Percentiles rank a stretch among this genome's conserved stretches.
phyloP scores from a whole-genome alignment of 1,140 invertebrate species.

The Melanaphis sacchari region DNA sequence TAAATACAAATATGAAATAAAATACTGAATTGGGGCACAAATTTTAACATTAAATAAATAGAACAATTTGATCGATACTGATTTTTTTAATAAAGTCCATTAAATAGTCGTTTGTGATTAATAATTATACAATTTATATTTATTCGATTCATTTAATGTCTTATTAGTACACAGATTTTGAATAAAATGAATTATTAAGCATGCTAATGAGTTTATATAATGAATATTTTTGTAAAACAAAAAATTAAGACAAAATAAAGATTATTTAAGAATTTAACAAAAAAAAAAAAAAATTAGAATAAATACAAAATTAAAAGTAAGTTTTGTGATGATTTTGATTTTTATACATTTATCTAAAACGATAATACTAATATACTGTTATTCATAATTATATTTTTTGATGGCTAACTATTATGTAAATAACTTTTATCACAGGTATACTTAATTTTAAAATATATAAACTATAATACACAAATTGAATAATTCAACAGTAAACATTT shows the following conservation, averaged over 20 bases:
- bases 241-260: not conserved
- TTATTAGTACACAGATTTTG: not conserved
- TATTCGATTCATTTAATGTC: not conserved
- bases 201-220: not conserved
- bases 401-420: slow-evolving; percentile 39
- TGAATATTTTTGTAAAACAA: not conserved
- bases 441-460: slow-evolving; percentile 23
- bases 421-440: slow-evolving; percentile 51
- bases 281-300: not conserved
- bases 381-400: not conserved
- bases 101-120: not conserved
- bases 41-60: not conserved
- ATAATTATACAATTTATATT: not conserved
- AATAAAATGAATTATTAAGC: not conserved
- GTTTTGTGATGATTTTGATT: slow-evolving; percentile 30
- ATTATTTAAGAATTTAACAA: not conserved
- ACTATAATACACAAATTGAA: not conserved
- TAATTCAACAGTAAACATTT: slow-evolving; percentile 26
- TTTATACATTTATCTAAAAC: not conserved
- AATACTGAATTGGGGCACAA: slow-evolving; percentile 11
- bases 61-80: not conserved
- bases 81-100: not conserved
- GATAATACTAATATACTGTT: not conserved
- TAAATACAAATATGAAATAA: not conserved
- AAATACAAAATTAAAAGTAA: not conserved